Evolutionary conservation across 92 coral and sea anemone species (phyloP).

Genomic region (Pocillopora meandrina): DNA sequence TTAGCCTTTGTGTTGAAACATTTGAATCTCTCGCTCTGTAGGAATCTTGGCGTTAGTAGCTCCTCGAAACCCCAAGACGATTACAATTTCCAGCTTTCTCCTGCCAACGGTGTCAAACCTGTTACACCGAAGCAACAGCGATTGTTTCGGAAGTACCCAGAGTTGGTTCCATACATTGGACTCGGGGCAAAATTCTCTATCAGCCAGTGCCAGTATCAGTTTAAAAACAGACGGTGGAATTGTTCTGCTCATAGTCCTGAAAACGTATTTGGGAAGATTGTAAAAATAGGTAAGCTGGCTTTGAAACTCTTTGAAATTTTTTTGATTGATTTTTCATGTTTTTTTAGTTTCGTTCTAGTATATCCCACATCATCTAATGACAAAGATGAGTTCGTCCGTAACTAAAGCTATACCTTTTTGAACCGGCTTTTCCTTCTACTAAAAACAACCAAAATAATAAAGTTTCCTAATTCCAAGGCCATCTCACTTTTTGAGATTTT

Average conservation of each 20-base stretch:
- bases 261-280: slow-evolving; percentile 92
- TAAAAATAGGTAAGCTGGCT: slow-evolving; percentile 72
- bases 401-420: not conserved
- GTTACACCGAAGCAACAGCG: slow-evolving; percentile 79
- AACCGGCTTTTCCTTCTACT: not conserved
- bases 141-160: slow-evolving; percentile 74
- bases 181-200: slow-evolving; percentile 82
- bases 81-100: slow-evolving; percentile 80
- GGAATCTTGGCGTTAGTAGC: slow-evolving; percentile 64
- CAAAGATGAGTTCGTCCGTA: not conserved
- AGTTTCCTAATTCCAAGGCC: not conserved
- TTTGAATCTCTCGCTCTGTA: not conserved
- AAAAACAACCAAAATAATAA: not conserved
- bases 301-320: not conserved
- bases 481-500: not conserved
- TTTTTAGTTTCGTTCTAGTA: not conserved
- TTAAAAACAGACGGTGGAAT: slow-evolving; percentile 86
- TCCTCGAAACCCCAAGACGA: slow-evolving; percentile 35
- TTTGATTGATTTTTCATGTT: not conserved
- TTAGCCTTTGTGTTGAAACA: not conserved
- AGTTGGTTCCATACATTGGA: slow-evolving; percentile 78
- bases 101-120: slow-evolving; percentile 82
- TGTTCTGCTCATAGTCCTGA: slow-evolving; percentile 94
- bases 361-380: not conserved
- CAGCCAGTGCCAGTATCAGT: slow-evolving; percentile 92